Conservation (phyloP, 1,140 invertebrate species). For the Diabrotica undecimpunctata region DNA sequence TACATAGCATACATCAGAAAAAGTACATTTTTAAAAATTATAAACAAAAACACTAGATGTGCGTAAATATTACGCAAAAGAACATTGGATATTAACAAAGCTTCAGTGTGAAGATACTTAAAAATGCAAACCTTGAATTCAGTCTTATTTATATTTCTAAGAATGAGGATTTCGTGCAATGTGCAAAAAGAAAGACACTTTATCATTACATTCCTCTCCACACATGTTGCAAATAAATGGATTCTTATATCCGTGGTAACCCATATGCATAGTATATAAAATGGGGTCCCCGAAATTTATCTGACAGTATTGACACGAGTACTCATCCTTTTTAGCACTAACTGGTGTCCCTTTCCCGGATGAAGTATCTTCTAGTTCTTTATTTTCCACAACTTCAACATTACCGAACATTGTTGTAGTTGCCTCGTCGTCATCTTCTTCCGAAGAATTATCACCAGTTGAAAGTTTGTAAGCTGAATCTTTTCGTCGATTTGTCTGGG, state of each 20-base stretch:
- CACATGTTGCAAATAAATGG: conserved; percentile 95
- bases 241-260: conserved; percentile 85
- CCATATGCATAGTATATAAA: conserved; percentile 95
- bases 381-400: conserved; percentile 31
- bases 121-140: background rate
- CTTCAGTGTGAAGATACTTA: too few relatives aligned
- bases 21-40: too few relatives aligned
- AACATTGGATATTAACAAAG: too few relatives aligned
- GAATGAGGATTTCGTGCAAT: conserved; percentile 78
- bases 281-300: conserved; percentile 86
- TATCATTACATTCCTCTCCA: conserved; percentile 75
- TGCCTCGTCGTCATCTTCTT: conserved; percentile 41
- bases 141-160: conserved; percentile 10
- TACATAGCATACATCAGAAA: too few relatives aligned
- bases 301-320: conserved; percentile 78
- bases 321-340: conserved; percentile 49
- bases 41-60: too few relatives aligned
- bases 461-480: conserved; percentile 72
- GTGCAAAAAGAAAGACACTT: conserved; percentile 88
- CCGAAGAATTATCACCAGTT: conserved; percentile 42
- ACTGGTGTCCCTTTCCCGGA: background rate
- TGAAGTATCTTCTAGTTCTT: conserved; percentile 23
- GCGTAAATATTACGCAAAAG: too few relatives aligned
- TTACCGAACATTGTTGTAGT: conserved; percentile 36
- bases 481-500: conserved; percentile 61